Base-by-base conservation (phyloP, 1,140 invertebrate species). In the Papilio glaucus region DNA sequence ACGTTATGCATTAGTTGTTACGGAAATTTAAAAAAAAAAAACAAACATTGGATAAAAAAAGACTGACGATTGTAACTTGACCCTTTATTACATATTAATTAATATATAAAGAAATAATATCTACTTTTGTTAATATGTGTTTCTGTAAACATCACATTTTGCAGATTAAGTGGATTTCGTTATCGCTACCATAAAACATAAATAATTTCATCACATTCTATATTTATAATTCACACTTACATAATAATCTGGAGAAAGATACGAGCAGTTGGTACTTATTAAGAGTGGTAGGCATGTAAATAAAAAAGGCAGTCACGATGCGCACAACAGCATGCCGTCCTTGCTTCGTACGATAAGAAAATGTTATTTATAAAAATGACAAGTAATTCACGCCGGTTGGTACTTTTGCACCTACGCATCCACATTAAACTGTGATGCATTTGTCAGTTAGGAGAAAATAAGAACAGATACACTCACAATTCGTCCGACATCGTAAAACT, bases 281-380 rank as follows among this genome's bases (percentile, higher is more conserved):
- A 21, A 49, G 15, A 49, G 21, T 18, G 18, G 49, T 68, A 45
- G 41, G 65, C 65, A 68, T 75, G 45, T 71, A 71, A 72, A 71
- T 68, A 77, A 75, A 33, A 79, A 65, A 79, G 63, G 67, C 75
- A 76, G 61, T 53, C 75, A 77, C 76, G 77, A 82, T 77, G 79
- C 75, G 72, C 82, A 76, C 76, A 81, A 69, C 72, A 83, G 72
- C 80, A 79, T 74, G 79, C 80, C 81, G 87, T 88, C 87, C 87
- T 89, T 86, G 87, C 77, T 80, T 80, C 78, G 68, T 71, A 77
- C 82, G 86, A 88, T 88, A 88, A 87, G 82, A 83, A 67, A 77
- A 84, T 77, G 81, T 81, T 88, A 88, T 88, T 86, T 81, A 85
- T 84, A 81, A 81, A 77, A 80, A 78, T 79, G 74, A 71, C 77